Evolutionary conservation across 1,140 invertebrate genomes (phyloP), one percentile per base, ranked within the genome.

Genomic region (Apis laboriosa): DNA sequence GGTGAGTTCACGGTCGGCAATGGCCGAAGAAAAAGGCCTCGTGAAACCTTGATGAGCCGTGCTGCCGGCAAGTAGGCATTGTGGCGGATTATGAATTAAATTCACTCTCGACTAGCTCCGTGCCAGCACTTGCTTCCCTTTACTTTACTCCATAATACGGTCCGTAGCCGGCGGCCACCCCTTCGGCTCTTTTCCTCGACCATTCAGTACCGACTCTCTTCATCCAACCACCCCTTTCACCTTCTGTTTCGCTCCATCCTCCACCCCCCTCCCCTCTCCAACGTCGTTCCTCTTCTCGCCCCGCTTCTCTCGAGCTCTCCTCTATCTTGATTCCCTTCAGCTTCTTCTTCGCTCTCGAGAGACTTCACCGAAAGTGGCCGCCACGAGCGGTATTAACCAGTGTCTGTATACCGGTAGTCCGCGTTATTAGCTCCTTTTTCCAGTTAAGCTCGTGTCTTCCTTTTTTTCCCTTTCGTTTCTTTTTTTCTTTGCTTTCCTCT

Each of bases 41-140:
- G 68, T 90, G 81, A 89, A 90, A 90, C 61, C 68, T 90, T 90
- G 86, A 90, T 90, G 88, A 86, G 80, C 63, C 61, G 81, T 80
- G 84, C 88, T 84, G 82, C 72, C 60, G 82, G 78, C 56, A 83
- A 85, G 83, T 86, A 79, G 84, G 78, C 83, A 90, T 90, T 86
- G 86, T 88, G 83, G 66, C 60, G 80, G 66, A 90, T 90, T 90
- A 90, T 90, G 90, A 90, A 90, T 90, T 90, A 90, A 90, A 88
- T 90, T 86, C 80, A 90, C 86, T 81, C 78, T 89, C 88, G 67
- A 80, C 73, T 86, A 56, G 85, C 67, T 72, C 83, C 66, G 68
- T 72, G 58, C 83, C 80, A 77, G 70, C 70, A 77, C 83, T 71
- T 77, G 76, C 80, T 78, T 85, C 83, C 85, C 87, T 89, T 86